Evolutionary conservation across 2,888 invertebrate species (phyloP).

Genomic region (Xestoiulus laeticollis): DNA sequence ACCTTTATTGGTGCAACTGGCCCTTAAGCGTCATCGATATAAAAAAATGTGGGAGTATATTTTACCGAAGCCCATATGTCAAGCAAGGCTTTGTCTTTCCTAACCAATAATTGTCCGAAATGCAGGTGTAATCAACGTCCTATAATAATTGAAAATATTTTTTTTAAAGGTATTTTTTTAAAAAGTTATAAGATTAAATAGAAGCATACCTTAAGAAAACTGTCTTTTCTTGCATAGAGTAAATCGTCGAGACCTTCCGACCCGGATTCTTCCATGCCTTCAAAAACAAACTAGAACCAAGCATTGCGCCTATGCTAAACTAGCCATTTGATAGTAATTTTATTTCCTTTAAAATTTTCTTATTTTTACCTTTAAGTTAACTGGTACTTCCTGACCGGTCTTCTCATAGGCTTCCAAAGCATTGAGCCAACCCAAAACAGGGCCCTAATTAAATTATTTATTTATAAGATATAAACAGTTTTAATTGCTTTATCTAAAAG

Average conservation of each 20-base stretch:
- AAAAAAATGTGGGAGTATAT: background rate
- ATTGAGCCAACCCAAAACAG: slow-evolving; percentile 92
- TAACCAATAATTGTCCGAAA: slow-evolving; percentile 99
- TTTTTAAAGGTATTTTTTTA: background rate
- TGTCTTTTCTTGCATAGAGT: slow-evolving; percentile 75
- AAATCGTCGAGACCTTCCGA: slow-evolving; percentile 94
- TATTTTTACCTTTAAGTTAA: slow-evolving; percentile 70
- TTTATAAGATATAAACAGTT: background rate
- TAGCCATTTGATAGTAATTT: background rate
- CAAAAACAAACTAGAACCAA: slow-evolving; percentile 80
- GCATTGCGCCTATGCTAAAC: background rate
- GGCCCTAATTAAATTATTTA: slow-evolving; percentile 70
- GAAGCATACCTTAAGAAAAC: slow-evolving; percentile 73
- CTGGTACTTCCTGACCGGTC: slow-evolving; percentile 72
- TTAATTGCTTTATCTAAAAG: background rate
- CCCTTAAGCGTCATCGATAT: background rate
- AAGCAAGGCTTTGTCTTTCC: slow-evolving; percentile 97
- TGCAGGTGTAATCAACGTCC: slow-evolving; percentile 91
- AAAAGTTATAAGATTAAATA: background rate
- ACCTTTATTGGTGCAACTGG: no score
- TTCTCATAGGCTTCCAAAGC: slow-evolving; percentile 88
- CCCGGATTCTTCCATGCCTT: slow-evolving; percentile 99
- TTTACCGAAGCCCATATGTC: slow-evolving; percentile 90
- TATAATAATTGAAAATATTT: slow-evolving; percentile 59
- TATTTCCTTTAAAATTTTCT: slow-evolving; percentile 35